These are phyloP conservation scores for Neodiprion lecontei DNA, from an alignment of 1,140 invertebrate species.

Conservation along the genomic window DNA sequence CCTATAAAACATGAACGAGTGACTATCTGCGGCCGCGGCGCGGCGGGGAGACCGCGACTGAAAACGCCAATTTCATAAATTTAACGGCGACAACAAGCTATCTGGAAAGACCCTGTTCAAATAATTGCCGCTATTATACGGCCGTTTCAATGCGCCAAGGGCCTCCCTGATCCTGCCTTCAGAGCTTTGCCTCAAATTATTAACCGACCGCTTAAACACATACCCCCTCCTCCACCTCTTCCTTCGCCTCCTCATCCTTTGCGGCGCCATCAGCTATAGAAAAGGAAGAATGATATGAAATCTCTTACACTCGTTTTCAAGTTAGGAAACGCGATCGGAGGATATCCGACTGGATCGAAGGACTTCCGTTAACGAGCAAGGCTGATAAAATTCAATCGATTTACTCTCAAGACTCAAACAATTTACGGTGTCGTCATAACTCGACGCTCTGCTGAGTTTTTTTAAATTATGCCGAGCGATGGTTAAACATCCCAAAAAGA, in stretches of 20 bases:
- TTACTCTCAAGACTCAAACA: neutral
- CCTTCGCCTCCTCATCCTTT: neutral
- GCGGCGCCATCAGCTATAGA: neutral
- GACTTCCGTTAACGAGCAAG: neutral
- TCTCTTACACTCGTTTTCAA: neutral
- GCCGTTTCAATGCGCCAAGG: constrained; percentile 3
- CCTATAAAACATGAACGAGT: constrained; percentile 3
- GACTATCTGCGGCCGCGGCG: neutral
- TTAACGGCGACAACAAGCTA: constrained; percentile 7
- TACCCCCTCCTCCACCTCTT: neutral
- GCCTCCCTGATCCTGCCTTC: neutral
- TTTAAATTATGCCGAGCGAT: too few relatives aligned
- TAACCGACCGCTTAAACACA: constrained; percentile 1
- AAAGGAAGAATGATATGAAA: neutral
- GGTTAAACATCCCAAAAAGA: too few relatives aligned
- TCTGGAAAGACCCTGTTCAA: neutral
- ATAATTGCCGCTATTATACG: constrained; percentile 7
- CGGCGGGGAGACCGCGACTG: neutral
- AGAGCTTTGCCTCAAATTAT: constrained; percentile 2
- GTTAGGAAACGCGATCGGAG: neutral
- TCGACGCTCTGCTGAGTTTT: too few relatives aligned
- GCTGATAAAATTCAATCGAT: neutral
- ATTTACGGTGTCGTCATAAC: neutral
- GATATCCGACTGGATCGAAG: neutral
- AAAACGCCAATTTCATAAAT: constrained; percentile 7